Conservation (phyloP, 2,797 vertebrate species). For the Hirundo rustica region DNA sequence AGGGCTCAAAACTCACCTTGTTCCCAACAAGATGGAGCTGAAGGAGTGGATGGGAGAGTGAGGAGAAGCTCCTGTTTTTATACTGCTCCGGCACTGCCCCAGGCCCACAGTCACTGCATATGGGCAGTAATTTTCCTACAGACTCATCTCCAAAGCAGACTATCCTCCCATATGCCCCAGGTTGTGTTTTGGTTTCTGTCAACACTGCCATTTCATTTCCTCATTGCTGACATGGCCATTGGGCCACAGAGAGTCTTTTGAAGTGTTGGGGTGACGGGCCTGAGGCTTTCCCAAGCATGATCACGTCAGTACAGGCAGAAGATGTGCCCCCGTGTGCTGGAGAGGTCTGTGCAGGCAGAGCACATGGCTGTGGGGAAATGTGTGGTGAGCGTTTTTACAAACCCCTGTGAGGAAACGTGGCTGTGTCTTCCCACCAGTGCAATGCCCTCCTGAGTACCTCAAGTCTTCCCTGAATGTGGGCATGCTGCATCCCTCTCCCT, state of each 20-base stretch:
- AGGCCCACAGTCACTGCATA: not conserved
- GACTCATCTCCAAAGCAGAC: not conserved
- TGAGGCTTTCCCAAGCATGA: not conserved
- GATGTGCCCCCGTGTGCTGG: not conserved
- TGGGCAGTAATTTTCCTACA: not conserved
- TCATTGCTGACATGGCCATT: not conserved
- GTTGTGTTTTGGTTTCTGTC: not conserved
- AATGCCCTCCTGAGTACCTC: not conserved
- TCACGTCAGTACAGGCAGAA: not conserved
- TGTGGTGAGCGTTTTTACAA: not conserved
- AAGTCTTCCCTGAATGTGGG: not conserved
- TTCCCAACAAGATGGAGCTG: not conserved
- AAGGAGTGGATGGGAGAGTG: not conserved
- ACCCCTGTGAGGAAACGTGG: not conserved
- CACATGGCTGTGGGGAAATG: not conserved
- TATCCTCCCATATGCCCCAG: not conserved
- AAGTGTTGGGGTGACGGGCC: not conserved
- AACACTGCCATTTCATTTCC: not conserved
- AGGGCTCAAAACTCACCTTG: not conserved
- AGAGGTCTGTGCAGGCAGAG: not conserved
- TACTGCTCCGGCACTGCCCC: not conserved
- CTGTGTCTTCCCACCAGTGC: not conserved
- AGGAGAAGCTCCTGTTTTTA: not conserved
- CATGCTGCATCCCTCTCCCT: not conserved
- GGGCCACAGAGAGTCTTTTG: not conserved